A percentile compares a stretch with the other conserved stretches of the same genome.
Evolutionary conservation across 2,797 vertebrate genomes (phyloP).

Genomic region (Pseudochaenichthys georgianus): DNA sequence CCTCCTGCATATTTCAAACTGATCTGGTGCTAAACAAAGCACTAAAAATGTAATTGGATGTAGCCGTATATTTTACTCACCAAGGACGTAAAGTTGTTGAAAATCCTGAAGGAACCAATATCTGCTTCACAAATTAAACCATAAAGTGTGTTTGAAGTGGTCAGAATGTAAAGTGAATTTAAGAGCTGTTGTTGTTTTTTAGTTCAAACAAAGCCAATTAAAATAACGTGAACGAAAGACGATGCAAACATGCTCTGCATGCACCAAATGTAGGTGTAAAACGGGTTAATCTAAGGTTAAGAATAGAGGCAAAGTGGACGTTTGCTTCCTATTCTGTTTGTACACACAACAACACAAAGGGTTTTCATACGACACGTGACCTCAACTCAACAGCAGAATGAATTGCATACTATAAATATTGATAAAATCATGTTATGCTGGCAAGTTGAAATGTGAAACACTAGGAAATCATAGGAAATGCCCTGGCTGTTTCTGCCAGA

Average conservation of each 20-base stretch:
- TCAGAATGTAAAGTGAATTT: not conserved
- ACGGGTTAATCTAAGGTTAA: too few relatives aligned
- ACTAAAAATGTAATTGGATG: not conserved
- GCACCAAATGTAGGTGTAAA: too few relatives aligned
- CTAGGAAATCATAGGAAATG: not conserved
- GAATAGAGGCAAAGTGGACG: not conserved
- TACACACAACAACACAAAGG: not conserved
- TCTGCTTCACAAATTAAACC: not conserved
- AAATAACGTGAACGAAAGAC: too few relatives aligned
- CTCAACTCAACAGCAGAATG: not conserved
- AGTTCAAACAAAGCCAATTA: too few relatives aligned
- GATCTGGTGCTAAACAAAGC: slow-evolving; percentile 1
- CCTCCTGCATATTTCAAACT: not conserved
- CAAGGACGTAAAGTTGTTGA: not conserved
- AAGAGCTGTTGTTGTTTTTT: too few relatives aligned
- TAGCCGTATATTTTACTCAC: not conserved
- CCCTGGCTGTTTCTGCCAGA: not conserved
- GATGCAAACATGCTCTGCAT: too few relatives aligned
- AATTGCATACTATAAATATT: not conserved
- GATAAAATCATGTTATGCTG: not conserved
- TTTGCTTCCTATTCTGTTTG: not conserved
- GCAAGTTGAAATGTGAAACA: not conserved
- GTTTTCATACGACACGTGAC: not conserved
- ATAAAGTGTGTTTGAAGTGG: not conserved
- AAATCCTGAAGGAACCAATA: not conserved